These are phyloP conservation scores for Eulithis prunata DNA, from an alignment of 2,888 invertebrate genomes.

Conservation along the genomic window DNA sequence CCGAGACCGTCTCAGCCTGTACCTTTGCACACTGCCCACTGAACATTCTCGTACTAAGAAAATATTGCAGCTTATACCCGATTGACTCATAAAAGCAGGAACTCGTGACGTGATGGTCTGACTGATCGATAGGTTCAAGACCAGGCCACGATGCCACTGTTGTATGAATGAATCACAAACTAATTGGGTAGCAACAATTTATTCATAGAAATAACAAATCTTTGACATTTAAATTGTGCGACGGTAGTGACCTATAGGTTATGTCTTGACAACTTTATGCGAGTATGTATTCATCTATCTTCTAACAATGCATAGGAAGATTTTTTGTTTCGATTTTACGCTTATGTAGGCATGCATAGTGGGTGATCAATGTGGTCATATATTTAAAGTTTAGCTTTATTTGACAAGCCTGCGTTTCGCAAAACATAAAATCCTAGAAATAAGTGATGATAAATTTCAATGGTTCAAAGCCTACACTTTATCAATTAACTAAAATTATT, in stretches of 20 bases:
- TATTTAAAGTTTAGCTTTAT: background rate
- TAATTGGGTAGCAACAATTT: constrained; percentile 34
- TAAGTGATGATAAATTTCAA: background rate
- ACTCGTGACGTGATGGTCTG: constrained; percentile 24
- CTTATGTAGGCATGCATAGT: constrained; percentile 1
- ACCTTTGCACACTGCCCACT: constrained; percentile 25
- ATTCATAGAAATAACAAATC: constrained; percentile 34
- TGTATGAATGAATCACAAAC: constrained; percentile 36
- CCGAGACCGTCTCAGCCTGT: constrained; percentile 42
- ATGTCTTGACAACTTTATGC: constrained; percentile 16
- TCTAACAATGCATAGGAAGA: background rate
- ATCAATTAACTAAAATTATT: constrained; percentile 9
- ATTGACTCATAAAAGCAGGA: constrained; percentile 33
- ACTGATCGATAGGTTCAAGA: constrained; percentile 39
- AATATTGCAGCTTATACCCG: constrained; percentile 28
- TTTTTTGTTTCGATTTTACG: background rate
- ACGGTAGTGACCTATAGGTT: constrained; percentile 34
- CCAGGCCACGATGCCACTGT: constrained; percentile 24
- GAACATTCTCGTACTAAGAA: constrained; percentile 25
- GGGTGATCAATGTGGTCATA: constrained; percentile 6
- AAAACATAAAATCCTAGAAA: no score
- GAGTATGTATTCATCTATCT: background rate
- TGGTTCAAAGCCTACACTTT: background rate
- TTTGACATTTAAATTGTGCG: constrained; percentile 38
- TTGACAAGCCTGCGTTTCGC: no score